Evolutionary conservation across 2,113 vertebrate genomes (phyloP).

Genomic region (Lycaon pictus): DNA sequence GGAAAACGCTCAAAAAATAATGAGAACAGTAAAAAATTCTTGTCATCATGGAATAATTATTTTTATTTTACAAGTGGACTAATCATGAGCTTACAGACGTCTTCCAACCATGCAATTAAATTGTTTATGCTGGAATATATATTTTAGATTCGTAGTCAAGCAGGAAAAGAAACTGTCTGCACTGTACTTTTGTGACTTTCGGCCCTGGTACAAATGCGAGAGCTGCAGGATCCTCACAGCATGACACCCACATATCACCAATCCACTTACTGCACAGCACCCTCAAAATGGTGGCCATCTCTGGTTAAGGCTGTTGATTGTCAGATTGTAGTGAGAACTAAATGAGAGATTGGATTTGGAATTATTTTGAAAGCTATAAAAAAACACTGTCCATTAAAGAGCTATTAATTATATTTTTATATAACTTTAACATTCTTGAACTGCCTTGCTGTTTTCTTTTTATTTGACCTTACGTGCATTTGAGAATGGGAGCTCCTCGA

Average conservation of each 20-base stretch:
- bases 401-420: not conserved
- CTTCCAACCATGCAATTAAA: not conserved
- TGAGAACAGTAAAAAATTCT: not conserved
- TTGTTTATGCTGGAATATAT: not conserved
- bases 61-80: not conserved
- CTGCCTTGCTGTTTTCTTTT: not conserved
- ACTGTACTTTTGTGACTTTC: not conserved
- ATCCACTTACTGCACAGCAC: fast-evolving
- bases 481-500: not conserved
- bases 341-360: not conserved
- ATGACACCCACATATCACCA: fast-evolving
- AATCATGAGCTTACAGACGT: not conserved
- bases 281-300: too few species aligned
- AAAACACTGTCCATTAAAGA: not conserved
- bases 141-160: not conserved
- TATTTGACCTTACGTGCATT: not conserved
- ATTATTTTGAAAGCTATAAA: not conserved
- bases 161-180: not conserved
- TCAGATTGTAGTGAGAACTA: not conserved
- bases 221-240: not conserved
- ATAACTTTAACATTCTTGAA: not conserved
- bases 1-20: not conserved
- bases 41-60: not conserved
- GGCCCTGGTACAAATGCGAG: not conserved
- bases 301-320: not conserved